Evolutionary conservation across 2,113 vertebrate species (phyloP).

Genomic region (Etia nguti): DNA sequence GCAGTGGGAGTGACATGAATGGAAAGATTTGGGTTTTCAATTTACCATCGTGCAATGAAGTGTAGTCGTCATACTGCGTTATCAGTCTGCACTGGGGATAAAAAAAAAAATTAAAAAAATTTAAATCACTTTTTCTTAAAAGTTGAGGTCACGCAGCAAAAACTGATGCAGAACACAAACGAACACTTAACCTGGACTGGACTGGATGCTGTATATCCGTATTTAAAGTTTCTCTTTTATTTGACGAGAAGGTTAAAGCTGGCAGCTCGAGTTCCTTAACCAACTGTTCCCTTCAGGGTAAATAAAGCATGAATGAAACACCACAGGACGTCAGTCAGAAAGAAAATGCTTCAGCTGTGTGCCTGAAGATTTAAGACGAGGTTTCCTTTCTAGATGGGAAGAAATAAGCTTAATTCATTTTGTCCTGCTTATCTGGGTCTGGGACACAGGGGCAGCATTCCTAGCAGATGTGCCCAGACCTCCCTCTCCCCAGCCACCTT

Average conservation of each 20-base stretch:
- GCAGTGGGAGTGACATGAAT: not conserved
- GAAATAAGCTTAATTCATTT: not conserved
- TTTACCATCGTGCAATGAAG: not conserved
- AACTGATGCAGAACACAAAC: not conserved
- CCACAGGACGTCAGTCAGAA: not conserved
- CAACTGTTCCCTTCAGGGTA: not conserved
- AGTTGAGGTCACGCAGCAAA: not conserved
- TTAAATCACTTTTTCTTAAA: not conserved
- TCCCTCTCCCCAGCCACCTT: not conserved
- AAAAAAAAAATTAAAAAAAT: no score
- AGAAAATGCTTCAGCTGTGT: not conserved
- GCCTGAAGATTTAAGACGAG: not conserved
- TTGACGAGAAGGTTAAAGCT: not conserved
- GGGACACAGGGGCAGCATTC: not conserved
- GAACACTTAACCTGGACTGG: rapidly evolving
- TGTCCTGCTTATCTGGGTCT: not conserved
- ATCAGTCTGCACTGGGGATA: not conserved
- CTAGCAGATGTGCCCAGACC: not conserved
- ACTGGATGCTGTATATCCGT: not conserved
- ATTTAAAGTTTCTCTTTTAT: not conserved
- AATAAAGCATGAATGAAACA: not conserved
- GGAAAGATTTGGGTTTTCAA: not conserved
- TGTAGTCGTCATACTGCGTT: not conserved
- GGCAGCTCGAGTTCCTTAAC: not conserved
- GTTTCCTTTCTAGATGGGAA: not conserved